Percentiles rank a stretch among this genome's conserved stretches.
Evolutionary conservation across 2,113 vertebrate genomes (phyloP).

Genomic region (Caretta caretta): DNA sequence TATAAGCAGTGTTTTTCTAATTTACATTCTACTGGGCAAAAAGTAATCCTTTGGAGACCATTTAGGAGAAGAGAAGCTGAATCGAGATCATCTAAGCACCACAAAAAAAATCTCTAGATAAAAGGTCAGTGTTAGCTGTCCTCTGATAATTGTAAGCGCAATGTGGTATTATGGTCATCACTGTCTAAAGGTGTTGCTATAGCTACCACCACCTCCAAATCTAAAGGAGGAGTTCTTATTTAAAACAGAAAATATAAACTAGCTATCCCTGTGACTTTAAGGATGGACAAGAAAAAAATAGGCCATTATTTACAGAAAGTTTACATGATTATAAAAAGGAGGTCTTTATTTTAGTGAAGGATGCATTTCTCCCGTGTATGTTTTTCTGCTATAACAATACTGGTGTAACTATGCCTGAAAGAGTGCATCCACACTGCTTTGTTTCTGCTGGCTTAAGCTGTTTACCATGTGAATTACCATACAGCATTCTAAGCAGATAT

Average conservation of each 20-base stretch:
- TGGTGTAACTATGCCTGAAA: background rate
- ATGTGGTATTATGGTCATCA: background rate
- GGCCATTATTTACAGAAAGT: background rate
- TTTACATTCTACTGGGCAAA: conserved; percentile 7
- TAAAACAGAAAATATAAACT: background rate
- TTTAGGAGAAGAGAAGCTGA: conserved; percentile 3
- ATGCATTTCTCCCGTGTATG: background rate
- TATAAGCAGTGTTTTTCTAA: conserved; percentile 17
- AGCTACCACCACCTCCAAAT: background rate
- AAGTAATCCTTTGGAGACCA: background rate
- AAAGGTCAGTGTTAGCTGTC: background rate
- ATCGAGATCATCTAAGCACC: conserved; percentile 13
- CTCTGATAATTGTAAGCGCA: background rate
- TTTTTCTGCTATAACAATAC: background rate
- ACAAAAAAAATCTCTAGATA: background rate
- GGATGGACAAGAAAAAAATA: background rate
- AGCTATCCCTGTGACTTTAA: background rate
- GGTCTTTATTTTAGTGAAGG: background rate
- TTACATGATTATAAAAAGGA: background rate
- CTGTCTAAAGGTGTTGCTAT: background rate
- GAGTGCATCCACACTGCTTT: background rate
- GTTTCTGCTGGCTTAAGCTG: background rate
- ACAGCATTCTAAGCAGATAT: background rate
- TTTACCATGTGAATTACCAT: background rate
- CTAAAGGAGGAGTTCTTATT: background rate